These are phyloP conservation scores for Mola mola DNA, from an alignment of 2,113 vertebrate species.

Conservation along the genomic window DNA sequence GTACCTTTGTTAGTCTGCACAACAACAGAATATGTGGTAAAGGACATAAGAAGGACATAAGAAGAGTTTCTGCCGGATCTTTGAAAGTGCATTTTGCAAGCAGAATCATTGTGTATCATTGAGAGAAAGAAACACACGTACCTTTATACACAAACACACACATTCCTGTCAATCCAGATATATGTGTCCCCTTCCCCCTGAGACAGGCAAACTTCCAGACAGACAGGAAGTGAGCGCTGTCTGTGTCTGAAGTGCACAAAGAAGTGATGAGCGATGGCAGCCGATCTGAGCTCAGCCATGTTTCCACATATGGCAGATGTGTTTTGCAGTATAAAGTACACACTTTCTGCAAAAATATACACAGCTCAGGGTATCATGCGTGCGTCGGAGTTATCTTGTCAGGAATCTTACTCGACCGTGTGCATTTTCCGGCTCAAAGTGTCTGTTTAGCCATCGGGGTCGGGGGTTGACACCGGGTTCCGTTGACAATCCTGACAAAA, in stretches of 20 bases:
- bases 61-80: slow-evolving; percentile 19
- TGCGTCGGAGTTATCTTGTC: slow-evolving; percentile 26
- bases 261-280: slow-evolving; percentile 59
- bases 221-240: slow-evolving; percentile 67
- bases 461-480: slow-evolving; percentile 15
- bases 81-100: slow-evolving; percentile 27
- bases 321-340: slow-evolving; percentile 23
- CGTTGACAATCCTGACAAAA: slow-evolving; percentile 39
- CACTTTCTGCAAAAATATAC: slow-evolving; percentile 42
- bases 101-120: slow-evolving; percentile 5
- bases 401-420: slow-evolving; percentile 15
- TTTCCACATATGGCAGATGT: slow-evolving; percentile 48
- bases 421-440: slow-evolving; percentile 23
- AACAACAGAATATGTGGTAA: slow-evolving; percentile 33
- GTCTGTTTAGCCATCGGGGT: slow-evolving; percentile 17
- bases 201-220: slow-evolving; percentile 61
- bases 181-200: slow-evolving; percentile 41
- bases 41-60: slow-evolving; percentile 58
- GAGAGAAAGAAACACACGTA: background rate
- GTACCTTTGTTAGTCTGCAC: slow-evolving; percentile 26
- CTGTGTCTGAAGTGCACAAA: slow-evolving; percentile 36
- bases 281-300: slow-evolving; percentile 47
- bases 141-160: background rate
- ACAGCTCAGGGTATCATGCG: slow-evolving; percentile 16
- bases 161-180: slow-evolving; percentile 49